These are phyloP conservation scores for Druon quercuslanigerum DNA, from an alignment of 1,140 invertebrate species.

Conservation along the genomic window DNA sequence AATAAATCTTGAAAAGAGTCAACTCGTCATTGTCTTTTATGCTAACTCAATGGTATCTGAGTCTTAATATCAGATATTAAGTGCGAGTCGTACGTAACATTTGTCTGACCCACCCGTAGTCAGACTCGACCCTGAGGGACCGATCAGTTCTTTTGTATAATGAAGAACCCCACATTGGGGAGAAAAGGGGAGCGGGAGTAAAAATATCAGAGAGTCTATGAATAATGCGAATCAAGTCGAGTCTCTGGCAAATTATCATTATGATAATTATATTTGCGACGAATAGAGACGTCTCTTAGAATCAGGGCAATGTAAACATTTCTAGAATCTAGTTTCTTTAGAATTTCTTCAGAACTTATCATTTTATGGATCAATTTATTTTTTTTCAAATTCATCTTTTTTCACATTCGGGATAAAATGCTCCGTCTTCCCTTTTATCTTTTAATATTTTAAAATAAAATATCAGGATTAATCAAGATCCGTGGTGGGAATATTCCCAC, in stretches of 20 bases:
- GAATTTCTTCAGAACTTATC: too few relatives aligned
- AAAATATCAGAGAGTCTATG: slow-evolving; percentile 39
- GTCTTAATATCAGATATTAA: slow-evolving; percentile 51
- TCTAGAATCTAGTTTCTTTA: neutral
- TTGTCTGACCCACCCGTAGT: slow-evolving; percentile 41
- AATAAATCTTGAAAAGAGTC: slow-evolving; percentile 48
- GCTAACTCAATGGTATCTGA: slow-evolving; percentile 49
- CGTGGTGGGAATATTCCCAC: too few relatives aligned
- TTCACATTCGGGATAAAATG: too few relatives aligned
- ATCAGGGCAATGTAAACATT: neutral
- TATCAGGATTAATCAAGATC: too few relatives aligned
- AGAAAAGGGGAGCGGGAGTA: slow-evolving; percentile 15
- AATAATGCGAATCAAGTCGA: slow-evolving; percentile 44
- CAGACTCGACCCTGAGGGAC: slow-evolving; percentile 33
- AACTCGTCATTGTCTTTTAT: slow-evolving; percentile 60
- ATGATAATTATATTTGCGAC: slow-evolving; percentile 17
- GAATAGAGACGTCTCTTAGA: neutral
- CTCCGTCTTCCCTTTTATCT: too few relatives aligned
- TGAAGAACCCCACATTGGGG: slow-evolving; percentile 1
- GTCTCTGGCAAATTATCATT: slow-evolving; percentile 39
- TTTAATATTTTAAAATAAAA: too few relatives aligned
- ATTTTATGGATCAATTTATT: too few relatives aligned
- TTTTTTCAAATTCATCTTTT: too few relatives aligned
- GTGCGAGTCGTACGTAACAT: slow-evolving; percentile 35
- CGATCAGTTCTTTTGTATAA: neutral